Conservation (phyloP, 2,888 invertebrate species). For the Keiferia lycopersicella region DNA sequence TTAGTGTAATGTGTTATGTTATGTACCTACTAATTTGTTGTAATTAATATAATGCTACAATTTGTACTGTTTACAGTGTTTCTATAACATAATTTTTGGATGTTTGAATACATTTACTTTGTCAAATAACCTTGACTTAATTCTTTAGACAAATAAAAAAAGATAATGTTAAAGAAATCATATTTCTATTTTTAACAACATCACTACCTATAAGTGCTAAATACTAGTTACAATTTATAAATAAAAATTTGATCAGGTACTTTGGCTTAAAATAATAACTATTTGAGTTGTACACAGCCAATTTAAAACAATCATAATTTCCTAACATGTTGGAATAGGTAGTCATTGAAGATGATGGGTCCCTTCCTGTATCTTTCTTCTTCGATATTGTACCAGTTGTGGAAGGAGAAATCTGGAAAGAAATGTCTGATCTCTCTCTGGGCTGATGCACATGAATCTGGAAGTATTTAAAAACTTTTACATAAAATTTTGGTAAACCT, state of each 20-base stretch:
- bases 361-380: slow-evolving; percentile 74
- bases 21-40: slow-evolving; percentile 45
- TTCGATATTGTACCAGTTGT: slow-evolving; percentile 83
- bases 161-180: slow-evolving; percentile 38
- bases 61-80: slow-evolving; percentile 76
- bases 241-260: slow-evolving; percentile 30
- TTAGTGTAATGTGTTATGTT: slow-evolving; percentile 49
- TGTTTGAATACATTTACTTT: slow-evolving; percentile 63
- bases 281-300: background rate
- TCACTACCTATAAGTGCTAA: slow-evolving; percentile 17
- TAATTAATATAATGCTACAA: slow-evolving; percentile 52
- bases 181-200: slow-evolving; percentile 42
- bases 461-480: slow-evolving; percentile 41
- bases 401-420: slow-evolving; percentile 89
- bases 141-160: slow-evolving; percentile 51
- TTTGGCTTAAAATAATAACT: slow-evolving; percentile 29
- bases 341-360: slow-evolving; percentile 76
- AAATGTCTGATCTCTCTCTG: slow-evolving; percentile 89
- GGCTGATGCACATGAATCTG: slow-evolving; percentile 89
- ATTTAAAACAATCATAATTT: slow-evolving; percentile 48
- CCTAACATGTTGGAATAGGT: slow-evolving; percentile 79
- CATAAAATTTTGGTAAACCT: too few relatives aligned
- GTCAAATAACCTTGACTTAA: slow-evolving; percentile 49
- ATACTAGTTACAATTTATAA: slow-evolving; percentile 2
- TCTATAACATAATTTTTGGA: slow-evolving; percentile 62